A percentile compares a stretch with the other conserved stretches of the same genome.
Conservation (phyloP, 2,113 vertebrate genomes). For the Empidonax alnorum region DNA sequence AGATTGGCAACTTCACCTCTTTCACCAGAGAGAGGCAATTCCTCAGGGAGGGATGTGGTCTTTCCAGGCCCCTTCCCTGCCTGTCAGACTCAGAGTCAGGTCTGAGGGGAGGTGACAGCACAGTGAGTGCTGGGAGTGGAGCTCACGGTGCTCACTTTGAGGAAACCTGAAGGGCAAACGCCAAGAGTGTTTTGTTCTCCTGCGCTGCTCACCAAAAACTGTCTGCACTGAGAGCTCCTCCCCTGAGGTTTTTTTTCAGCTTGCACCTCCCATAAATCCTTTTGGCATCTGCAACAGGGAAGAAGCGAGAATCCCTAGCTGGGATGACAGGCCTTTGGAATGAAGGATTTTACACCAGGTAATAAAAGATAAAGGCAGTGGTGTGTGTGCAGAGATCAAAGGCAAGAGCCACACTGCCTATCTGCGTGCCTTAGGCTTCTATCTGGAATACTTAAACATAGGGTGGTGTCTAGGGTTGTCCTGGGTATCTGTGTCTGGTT, state of each 20-base stretch:
- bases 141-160: accelerated
- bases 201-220: not conserved
- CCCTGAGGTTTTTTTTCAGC: not conserved
- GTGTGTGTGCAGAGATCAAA: not conserved
- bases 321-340: not conserved
- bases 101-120: not conserved
- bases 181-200: not conserved
- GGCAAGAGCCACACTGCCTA: not conserved
- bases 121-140: not conserved
- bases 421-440: not conserved
- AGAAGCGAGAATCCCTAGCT: not conserved
- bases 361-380: not conserved
- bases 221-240: not conserved
- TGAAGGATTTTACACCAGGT: not conserved
- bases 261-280: not conserved
- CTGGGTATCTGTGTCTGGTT: not conserved
- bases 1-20: too few relatives aligned
- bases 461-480: not conserved
- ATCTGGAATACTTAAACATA: not conserved
- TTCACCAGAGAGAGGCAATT: not conserved
- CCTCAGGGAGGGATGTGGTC: accelerated
- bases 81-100: not conserved
- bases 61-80: not conserved
- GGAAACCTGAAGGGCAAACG: not conserved
- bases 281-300: not conserved